Conservation (phyloP, 2,113 vertebrate genomes). For the Electrona antarctica region DNA sequence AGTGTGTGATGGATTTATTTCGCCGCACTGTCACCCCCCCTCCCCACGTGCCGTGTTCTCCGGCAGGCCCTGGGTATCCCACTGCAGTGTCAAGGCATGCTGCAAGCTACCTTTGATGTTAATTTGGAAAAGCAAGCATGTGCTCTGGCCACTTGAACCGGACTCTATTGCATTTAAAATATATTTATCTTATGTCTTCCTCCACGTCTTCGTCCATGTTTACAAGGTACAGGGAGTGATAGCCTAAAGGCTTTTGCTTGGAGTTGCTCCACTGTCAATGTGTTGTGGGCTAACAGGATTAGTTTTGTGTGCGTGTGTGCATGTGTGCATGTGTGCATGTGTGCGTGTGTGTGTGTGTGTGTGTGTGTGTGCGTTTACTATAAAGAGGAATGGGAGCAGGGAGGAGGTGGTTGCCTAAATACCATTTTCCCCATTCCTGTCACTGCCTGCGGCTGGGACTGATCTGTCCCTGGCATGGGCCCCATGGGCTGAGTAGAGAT, state of each 20-base stretch:
- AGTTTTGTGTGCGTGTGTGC: slow-evolving; percentile 28
- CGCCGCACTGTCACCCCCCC: slow-evolving; percentile 83
- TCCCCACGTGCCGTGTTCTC: slow-evolving; percentile 58
- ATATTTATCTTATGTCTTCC: slow-evolving; percentile 57
- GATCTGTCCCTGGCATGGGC: slow-evolving; percentile 82
- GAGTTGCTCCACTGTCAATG: slow-evolving; percentile 52
- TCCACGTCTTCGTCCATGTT: slow-evolving; percentile 25
- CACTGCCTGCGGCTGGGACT: slow-evolving; percentile 70
- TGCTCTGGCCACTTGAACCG: slow-evolving; percentile 83
- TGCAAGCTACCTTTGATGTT: slow-evolving; percentile 86
- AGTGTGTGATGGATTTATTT: slow-evolving; percentile 90
- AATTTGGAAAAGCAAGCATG: slow-evolving; percentile 87
- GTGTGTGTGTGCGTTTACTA: slow-evolving; percentile 38
- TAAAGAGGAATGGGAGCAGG: slow-evolving; percentile 40
- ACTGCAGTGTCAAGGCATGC: slow-evolving; percentile 79
- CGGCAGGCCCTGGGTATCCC: slow-evolving; percentile 33
- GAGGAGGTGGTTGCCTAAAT: slow-evolving; percentile 81
- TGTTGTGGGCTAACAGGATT: slow-evolving; percentile 54
- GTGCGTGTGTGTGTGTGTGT: not conserved
- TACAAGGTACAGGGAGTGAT: slow-evolving; percentile 41
- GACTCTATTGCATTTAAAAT: slow-evolving; percentile 74
- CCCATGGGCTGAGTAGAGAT: slow-evolving; percentile 75
- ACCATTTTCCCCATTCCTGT: slow-evolving; percentile 80
- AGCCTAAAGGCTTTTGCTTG: slow-evolving; percentile 36
- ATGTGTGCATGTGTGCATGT: not conserved